Conservation (phyloP, 2,797 vertebrate genomes). For the Myotis vivesi region DNA sequence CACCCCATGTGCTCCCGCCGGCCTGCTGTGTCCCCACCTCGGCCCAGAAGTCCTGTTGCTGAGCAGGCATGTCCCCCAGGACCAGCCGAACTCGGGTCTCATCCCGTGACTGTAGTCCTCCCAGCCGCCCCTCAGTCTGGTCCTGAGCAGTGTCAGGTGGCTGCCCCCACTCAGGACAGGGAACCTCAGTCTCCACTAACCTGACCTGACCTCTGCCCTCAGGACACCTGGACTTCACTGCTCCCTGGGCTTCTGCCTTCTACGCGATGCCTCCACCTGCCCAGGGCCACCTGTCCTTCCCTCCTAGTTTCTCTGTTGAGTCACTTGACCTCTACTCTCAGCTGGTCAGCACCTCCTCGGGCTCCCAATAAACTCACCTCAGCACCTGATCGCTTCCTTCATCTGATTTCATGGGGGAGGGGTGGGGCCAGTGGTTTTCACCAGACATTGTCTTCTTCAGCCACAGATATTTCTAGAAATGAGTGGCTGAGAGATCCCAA, state of each 20-base stretch:
- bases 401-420: neutral
- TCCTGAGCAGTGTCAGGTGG: neutral
- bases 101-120: fast-evolving
- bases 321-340: neutral
- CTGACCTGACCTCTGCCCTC: neutral
- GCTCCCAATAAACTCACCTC: neutral
- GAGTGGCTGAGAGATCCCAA: neutral
- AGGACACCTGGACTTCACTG: neutral
- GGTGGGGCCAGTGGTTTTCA: neutral
- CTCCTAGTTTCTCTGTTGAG: neutral
- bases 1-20: neutral
- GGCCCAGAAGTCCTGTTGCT: neutral
- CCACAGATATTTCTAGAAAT: neutral
- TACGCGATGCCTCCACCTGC: too few species aligned
- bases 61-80: neutral
- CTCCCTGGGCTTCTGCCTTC: neutral
- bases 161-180: neutral
- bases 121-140: neutral
- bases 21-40: neutral
- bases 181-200: too few species aligned
- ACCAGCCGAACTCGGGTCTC: fast-evolving
- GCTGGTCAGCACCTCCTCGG: fast-evolving
- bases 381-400: neutral
- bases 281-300: neutral
- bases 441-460: neutral